Percentiles rank a stretch among this genome's conserved stretches.
Conservation (phyloP, 2,797 vertebrate genomes). For the Hemitrygon akajei region DNA sequence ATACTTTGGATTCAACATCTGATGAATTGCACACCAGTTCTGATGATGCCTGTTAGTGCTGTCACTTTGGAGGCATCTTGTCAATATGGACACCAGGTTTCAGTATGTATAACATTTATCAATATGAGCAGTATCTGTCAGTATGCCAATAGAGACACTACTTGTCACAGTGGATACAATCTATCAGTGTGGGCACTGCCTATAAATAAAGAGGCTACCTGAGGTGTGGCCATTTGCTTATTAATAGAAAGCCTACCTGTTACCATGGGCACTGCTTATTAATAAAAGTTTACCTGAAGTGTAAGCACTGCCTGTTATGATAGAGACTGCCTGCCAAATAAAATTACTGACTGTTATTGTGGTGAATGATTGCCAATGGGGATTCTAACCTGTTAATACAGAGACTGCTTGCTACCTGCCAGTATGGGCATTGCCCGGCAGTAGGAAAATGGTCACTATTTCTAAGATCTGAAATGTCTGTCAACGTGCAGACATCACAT, state of each 20-base stretch:
- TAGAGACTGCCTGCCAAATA: neutral
- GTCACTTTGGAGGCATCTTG: neutral
- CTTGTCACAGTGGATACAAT: neutral
- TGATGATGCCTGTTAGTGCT: neutral
- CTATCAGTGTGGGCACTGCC: neutral
- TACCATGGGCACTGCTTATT: neutral
- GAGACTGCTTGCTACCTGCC: too few relatives aligned
- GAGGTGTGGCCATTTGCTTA: neutral
- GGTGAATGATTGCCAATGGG: too few relatives aligned
- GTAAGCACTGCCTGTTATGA: neutral
- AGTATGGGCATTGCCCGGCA: neutral
- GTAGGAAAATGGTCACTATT: too few relatives aligned
- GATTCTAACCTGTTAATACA: neutral
- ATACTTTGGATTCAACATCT: neutral
- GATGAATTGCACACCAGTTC: too few relatives aligned
- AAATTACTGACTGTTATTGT: too few relatives aligned
- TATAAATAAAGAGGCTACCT: too few relatives aligned
- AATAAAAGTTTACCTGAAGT: too few relatives aligned
- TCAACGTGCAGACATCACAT: too few relatives aligned
- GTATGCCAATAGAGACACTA: neutral
- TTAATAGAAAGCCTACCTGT: neutral
- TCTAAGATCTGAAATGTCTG: too few relatives aligned
- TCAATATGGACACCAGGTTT: neutral
- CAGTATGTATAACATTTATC: neutral
- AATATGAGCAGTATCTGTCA: neutral